A percentile compares a stretch with the other conserved stretches of the same genome.
Conservation (phyloP, 2,888 invertebrate genomes). For the Chymomyza amoena region DNA sequence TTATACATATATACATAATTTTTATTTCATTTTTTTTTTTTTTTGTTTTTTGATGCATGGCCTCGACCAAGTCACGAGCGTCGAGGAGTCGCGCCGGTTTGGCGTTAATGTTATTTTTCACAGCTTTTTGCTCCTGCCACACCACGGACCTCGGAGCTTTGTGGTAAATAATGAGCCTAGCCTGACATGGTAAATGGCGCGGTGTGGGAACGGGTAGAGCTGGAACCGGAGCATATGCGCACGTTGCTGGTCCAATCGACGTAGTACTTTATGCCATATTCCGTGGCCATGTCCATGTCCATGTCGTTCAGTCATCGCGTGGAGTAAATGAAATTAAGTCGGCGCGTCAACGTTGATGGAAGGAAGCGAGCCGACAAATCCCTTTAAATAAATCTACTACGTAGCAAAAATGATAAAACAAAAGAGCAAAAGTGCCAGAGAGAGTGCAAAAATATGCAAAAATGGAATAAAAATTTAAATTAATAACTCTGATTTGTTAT, state of each 20-base stretch:
- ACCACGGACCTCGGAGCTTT: not conserved
- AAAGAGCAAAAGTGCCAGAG: not conserved
- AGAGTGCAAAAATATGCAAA: not conserved
- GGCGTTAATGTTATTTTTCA: not conserved
- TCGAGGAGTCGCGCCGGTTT: not conserved
- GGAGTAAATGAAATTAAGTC: not conserved
- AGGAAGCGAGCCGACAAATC: not conserved
- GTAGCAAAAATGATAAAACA: not conserved
- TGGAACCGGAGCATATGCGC: not conserved
- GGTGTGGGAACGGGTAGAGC: not conserved
- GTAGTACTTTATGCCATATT: too few species aligned
- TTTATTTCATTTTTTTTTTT: not conserved
- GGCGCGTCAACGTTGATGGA: not conserved
- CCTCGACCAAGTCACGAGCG: not conserved
- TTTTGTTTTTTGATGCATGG: not conserved
- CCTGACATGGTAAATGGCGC: not conserved
- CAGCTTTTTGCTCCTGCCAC: not conserved
- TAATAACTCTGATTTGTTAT: not conserved
- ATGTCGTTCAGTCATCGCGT: not conserved
- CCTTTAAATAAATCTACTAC: not conserved
- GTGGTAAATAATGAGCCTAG: not conserved
- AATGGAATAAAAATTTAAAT: not conserved
- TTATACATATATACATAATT: not conserved
- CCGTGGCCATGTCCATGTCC: not conserved
- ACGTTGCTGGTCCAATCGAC: too few species aligned